phyloP scores from a whole-genome alignment of 2,888 invertebrate genomes.

The Drosophila stalkeri region DNA sequence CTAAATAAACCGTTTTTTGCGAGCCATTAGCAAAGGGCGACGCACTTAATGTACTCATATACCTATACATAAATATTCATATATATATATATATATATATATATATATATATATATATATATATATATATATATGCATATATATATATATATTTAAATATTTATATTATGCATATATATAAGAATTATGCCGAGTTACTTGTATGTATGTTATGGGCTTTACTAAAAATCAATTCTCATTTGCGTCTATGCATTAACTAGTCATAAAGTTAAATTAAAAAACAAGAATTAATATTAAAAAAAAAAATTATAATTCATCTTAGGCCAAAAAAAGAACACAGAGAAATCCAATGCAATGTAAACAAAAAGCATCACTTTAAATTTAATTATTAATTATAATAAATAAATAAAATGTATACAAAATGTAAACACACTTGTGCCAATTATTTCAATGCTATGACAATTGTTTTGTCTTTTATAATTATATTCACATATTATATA shows the following conservation, averaged over 20 bases:
- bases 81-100: conserved; percentile 3
- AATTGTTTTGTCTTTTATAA: neutral
- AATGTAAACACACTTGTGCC: conserved; percentile 5
- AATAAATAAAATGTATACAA: conserved; percentile 56
- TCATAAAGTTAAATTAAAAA: conserved; percentile 39
- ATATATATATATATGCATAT: neutral
- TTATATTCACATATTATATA: neutral
- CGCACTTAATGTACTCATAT: conserved; percentile 39
- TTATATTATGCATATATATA: conserved; percentile 15
- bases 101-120: conserved; percentile 10
- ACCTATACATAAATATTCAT: conserved; percentile 15
- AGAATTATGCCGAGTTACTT: conserved; percentile 43
- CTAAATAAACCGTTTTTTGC: conserved; percentile 35
- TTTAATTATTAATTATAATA: conserved; percentile 65
- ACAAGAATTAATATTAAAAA: conserved; percentile 14
- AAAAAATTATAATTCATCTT: conserved; percentile 43
- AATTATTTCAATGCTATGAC: conserved; percentile 2
- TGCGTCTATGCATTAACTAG: conserved; percentile 37
- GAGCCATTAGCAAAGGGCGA: conserved; percentile 12
- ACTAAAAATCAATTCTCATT: conserved; percentile 36
- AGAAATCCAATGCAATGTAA: conserved; percentile 62
- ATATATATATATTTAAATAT: conserved; percentile 10
- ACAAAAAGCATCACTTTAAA: conserved; percentile 69
- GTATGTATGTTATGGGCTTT: conserved; percentile 44
- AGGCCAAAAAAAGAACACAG: conserved; percentile 39